Conservation (phyloP, 2,797 vertebrate genomes). For the Dryobates pubescens region DNA sequence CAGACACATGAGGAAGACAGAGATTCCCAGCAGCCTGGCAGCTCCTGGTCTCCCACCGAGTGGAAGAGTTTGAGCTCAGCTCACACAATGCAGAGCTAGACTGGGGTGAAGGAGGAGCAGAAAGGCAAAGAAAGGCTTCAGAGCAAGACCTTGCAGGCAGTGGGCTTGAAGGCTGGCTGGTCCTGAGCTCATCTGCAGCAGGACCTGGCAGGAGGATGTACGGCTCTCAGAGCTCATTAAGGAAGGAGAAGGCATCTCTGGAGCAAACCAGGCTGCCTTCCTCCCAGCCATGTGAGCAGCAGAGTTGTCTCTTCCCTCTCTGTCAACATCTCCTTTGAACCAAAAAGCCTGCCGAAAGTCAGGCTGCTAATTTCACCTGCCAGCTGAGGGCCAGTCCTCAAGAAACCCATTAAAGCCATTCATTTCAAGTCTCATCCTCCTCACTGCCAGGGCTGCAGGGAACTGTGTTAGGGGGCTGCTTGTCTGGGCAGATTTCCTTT, state of each 20-base stretch:
- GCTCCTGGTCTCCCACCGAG: not conserved
- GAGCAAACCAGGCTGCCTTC: not conserved
- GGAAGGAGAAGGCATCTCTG: not conserved
- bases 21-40: not conserved
- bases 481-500: not conserved
- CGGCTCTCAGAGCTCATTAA: not conserved
- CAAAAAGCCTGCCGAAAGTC: not conserved
- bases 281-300: not conserved
- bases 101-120: not conserved
- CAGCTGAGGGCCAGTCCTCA: not conserved
- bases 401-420: not conserved
- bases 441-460: not conserved
- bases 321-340: not conserved
- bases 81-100: fast-evolving
- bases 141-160: fast-evolving
- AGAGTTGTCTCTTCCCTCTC: not conserved
- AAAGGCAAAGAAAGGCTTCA: not conserved
- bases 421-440: not conserved
- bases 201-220: not conserved
- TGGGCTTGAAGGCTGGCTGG: not conserved
- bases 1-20: not conserved
- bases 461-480: not conserved
- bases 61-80: not conserved
- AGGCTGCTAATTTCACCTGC: not conserved
- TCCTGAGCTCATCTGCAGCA: not conserved